These are phyloP conservation scores for Edolisoma coerulescens DNA, from an alignment of 2,113 vertebrate genomes.

Conservation along the genomic window DNA sequence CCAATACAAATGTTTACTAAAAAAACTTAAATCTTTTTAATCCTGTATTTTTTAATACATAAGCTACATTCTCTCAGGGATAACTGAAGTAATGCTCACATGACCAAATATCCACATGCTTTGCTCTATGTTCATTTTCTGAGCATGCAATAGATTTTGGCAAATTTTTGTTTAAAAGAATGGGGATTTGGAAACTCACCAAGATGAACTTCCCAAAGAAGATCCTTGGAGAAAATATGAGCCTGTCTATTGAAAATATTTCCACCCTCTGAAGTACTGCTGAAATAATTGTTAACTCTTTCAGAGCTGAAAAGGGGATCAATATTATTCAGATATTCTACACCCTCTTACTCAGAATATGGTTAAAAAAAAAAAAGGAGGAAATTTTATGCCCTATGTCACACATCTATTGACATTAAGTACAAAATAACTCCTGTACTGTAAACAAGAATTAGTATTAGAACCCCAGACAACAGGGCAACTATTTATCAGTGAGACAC, in stretches of 20 bases:
- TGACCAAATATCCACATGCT: constrained; percentile 44
- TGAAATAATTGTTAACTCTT: constrained; percentile 60
- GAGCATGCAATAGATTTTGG: constrained; percentile 42
- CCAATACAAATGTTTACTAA: neutral
- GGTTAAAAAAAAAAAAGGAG: neutral
- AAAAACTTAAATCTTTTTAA: neutral
- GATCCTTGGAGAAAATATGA: constrained; percentile 60
- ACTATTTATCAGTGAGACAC: neutral
- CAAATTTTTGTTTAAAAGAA: constrained; percentile 49
- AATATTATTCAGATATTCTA: constrained; percentile 50
- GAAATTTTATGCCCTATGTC: neutral
- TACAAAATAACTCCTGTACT: neutral
- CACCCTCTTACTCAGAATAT: constrained; percentile 14
- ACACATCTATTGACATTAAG: neutral
- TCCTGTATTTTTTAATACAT: neutral
- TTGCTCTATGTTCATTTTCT: constrained; percentile 39
- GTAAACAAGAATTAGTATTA: neutral
- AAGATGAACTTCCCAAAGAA: constrained; percentile 54
- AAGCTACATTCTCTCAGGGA: constrained; percentile 13
- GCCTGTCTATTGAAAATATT: constrained; percentile 62
- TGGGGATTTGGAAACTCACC: constrained; percentile 57
- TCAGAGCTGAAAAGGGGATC: constrained; percentile 49
- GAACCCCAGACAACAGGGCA: neutral
- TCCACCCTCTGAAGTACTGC: constrained; percentile 55
- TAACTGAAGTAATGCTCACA: constrained; percentile 53